Conservation (phyloP, 2,797 vertebrate species). For the Pangasius larnaudii region DNA sequence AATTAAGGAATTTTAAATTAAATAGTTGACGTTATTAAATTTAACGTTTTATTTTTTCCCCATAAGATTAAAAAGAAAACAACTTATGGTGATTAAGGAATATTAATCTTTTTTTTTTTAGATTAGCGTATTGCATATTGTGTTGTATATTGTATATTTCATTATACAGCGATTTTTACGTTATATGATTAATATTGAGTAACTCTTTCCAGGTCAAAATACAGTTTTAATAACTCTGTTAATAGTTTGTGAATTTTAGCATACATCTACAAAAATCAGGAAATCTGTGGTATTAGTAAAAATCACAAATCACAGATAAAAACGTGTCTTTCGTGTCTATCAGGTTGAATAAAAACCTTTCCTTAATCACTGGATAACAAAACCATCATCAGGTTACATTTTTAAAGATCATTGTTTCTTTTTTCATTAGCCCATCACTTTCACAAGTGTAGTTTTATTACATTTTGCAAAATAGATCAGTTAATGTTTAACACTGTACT, state of each 20-base stretch:
- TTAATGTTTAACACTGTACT: neutral
- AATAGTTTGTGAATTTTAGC: neutral
- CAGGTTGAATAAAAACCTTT: neutral
- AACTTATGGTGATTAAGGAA: no score
- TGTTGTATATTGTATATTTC: neutral
- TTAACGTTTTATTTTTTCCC: neutral
- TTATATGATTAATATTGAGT: neutral
- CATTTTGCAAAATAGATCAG: neutral
- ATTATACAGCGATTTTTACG: neutral
- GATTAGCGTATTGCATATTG: neutral
- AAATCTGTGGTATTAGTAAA: neutral
- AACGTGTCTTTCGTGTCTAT: neutral
- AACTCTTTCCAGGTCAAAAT: neutral
- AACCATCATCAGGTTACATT: neutral
- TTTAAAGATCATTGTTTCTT: neutral
- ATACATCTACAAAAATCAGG: neutral
- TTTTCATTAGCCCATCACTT: neutral
- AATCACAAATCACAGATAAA: neutral
- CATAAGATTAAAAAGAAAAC: neutral
- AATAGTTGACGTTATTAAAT: neutral
- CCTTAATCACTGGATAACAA: neutral
- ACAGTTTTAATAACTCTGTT: neutral
- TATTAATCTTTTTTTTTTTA: neutral
- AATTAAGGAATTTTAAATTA: neutral
- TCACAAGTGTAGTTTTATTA: neutral